A percentile compares a stretch with the other conserved stretches of the same genome.
These are phyloP conservation scores for Sinelater perroti DNA, from an alignment of 2,888 invertebrate genomes.

Conservation along the genomic window DNA sequence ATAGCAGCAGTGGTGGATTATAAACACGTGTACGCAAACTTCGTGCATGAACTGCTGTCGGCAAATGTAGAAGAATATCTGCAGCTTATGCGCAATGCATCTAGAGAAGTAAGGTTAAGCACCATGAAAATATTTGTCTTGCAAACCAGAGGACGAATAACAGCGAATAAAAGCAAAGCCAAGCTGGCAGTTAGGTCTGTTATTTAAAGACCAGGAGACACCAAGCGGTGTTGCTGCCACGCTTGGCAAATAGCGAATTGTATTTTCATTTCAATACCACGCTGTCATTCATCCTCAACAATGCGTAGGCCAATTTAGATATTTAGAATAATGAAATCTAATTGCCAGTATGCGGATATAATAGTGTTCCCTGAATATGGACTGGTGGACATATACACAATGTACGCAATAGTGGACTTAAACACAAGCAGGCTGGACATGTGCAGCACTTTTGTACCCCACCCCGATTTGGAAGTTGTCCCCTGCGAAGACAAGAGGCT, in stretches of 20 bases:
- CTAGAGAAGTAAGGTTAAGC: constrained; percentile 22
- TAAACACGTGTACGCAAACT: constrained; percentile 13
- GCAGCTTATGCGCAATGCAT: constrained; percentile 28
- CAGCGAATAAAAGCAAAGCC: neutral
- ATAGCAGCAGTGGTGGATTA: constrained; percentile 35
- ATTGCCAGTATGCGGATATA: constrained; percentile 30
- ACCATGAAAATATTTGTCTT: neutral
- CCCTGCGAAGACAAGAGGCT: constrained; percentile 34
- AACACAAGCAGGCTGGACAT: constrained; percentile 16
- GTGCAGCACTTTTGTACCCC: constrained; percentile 36
- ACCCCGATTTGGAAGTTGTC: constrained; percentile 26
- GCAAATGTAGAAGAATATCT: constrained; percentile 27
- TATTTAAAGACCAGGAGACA: neutral
- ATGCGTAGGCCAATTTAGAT: no score
- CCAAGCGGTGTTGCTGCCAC: neutral
- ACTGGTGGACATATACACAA: constrained; percentile 22
- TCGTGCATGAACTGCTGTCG: constrained; percentile 15
- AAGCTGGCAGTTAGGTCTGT: neutral
- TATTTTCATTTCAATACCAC: neutral
- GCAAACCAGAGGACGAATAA: neutral
- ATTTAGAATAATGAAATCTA: neutral
- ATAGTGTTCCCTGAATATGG: constrained; percentile 38
- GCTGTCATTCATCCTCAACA: no score
- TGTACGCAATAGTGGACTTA: constrained; percentile 13
- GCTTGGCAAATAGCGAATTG: neutral